These are phyloP conservation scores for Tenualosa ilisha DNA, from an alignment of 2,797 vertebrate species.

Conservation along the genomic window DNA sequence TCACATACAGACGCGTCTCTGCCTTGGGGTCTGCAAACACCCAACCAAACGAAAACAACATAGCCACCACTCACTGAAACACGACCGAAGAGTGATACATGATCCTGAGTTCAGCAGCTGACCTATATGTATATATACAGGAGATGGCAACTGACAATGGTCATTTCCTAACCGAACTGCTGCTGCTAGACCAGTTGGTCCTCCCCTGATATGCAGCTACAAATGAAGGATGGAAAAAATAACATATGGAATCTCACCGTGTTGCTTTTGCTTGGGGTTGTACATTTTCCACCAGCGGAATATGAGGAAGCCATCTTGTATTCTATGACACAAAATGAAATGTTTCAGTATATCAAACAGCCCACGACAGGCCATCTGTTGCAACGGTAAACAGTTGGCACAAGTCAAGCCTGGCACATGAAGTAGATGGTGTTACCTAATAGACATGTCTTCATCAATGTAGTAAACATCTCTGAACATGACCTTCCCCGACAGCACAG, in stretches of 20 bases:
- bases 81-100: not conserved
- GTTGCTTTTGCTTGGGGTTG: conserved; percentile 97
- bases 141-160: not conserved
- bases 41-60: not conserved
- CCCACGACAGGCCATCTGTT: too few relatives aligned
- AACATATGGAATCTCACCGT: conserved; percentile 76
- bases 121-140: not conserved
- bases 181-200: not conserved
- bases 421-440: conserved; percentile 80
- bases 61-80: not conserved
- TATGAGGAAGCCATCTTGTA: conserved; percentile 98
- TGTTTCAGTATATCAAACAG: not conserved
- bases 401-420: not conserved
- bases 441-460: conserved; percentile 96
- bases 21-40: conserved; percentile 88
- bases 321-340: conserved; percentile 70
- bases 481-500: conserved; percentile 96
- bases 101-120: not conserved
- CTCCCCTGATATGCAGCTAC: not conserved
- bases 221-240: not conserved
- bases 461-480: conserved; percentile 99
- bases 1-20: conserved; percentile 94
- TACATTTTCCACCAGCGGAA: conserved; percentile 99
- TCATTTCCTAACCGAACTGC: not conserved
- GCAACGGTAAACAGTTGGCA: not conserved